phyloP scores from a whole-genome alignment of 2,797 vertebrate genomes.

The Scleropages formosus region DNA sequence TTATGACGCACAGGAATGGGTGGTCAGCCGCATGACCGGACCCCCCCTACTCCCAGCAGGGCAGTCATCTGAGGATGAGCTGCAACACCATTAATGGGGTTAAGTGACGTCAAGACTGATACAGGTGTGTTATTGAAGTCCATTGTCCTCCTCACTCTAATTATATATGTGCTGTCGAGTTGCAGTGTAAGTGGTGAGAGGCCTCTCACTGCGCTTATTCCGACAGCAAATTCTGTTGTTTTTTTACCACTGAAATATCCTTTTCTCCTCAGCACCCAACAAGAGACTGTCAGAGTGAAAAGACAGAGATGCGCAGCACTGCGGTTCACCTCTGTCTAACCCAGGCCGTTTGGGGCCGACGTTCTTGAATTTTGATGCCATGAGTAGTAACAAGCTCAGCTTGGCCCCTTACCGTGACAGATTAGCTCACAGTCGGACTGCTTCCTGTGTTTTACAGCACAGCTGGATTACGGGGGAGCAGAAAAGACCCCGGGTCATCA shows the following conservation, averaged over 20 bases:
- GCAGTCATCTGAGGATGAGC: too few relatives aligned
- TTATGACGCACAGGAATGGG: too few relatives aligned
- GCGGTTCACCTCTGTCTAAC: constrained; percentile 13
- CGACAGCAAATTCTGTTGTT: constrained; percentile 10
- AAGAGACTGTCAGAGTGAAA: too few relatives aligned
- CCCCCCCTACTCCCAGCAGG: too few relatives aligned
- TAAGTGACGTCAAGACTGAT: constrained; percentile 17
- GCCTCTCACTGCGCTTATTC: constrained; percentile 26
- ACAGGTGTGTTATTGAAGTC: constrained; percentile 20
- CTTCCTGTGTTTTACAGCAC: too few relatives aligned
- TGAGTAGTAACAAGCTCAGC: neutral
- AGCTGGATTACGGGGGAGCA: too few relatives aligned
- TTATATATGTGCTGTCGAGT: constrained; percentile 22
- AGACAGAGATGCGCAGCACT: constrained; percentile 11
- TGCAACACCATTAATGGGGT: too few relatives aligned
- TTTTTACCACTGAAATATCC: constrained; percentile 27
- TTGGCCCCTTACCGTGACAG: too few relatives aligned
- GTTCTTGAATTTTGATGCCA: neutral
- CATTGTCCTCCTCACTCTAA: constrained; percentile 22
- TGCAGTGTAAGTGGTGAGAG: constrained; percentile 13
- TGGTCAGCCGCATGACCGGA: too few relatives aligned
- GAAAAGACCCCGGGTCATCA: too few relatives aligned
- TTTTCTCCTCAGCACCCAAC: constrained; percentile 17
- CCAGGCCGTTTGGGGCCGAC: constrained; percentile 10
- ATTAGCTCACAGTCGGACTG: too few relatives aligned